Evolutionary conservation across 2,113 vertebrate species (phyloP).

Genomic region (Cariama cristata): DNA sequence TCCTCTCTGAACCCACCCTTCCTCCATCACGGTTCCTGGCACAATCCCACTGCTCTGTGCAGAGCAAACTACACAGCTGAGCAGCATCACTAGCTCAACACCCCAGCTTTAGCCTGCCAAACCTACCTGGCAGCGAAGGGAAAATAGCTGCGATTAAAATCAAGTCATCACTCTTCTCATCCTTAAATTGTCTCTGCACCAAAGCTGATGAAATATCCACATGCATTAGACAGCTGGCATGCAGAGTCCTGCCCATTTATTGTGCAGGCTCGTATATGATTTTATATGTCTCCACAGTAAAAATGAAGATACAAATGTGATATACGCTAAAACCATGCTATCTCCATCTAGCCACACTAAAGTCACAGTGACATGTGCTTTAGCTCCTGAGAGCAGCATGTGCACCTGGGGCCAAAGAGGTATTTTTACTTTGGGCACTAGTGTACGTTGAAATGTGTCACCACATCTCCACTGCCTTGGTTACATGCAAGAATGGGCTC

Average conservation of each 20-base stretch:
- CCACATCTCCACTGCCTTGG: fast-evolving
- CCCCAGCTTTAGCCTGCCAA: not conserved
- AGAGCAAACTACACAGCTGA: not conserved
- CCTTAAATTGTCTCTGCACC: not conserved
- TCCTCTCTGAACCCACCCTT: not conserved
- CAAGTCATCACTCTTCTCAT: not conserved
- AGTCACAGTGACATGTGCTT: not conserved
- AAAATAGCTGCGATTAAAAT: not conserved
- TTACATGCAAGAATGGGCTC: not conserved
- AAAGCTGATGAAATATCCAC: not conserved
- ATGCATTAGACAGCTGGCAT: not conserved
- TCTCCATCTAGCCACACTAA: not conserved
- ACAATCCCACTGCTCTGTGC: not conserved
- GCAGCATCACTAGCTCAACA: not conserved
- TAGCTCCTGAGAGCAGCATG: not conserved
- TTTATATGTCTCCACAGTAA: fast-evolving
- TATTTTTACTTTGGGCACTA: not conserved
- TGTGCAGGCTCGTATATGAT: not conserved
- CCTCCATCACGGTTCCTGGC: not conserved
- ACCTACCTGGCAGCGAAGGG: not conserved
- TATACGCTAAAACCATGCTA: not conserved
- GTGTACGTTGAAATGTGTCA: fast-evolving
- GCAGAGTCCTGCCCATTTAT: not conserved
- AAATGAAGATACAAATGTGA: not conserved
- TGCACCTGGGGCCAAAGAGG: not conserved